Conservation (phyloP, 2,113 vertebrate species). For the Rhegmatorhina hoffmannsi region DNA sequence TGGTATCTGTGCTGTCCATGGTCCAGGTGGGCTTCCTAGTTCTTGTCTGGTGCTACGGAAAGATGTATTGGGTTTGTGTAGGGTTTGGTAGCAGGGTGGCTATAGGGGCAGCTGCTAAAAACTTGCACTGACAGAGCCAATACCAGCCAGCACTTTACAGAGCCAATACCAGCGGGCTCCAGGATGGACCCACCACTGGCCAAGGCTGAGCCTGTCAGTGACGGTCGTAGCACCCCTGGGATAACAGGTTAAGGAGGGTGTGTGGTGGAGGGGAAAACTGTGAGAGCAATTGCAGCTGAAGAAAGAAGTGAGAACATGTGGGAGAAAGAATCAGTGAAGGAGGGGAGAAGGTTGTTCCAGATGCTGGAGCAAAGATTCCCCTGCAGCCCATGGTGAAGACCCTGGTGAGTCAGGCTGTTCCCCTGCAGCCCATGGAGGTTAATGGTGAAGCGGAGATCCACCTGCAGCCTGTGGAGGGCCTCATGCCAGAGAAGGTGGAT, state of each 20-base stretch:
- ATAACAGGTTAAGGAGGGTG: not conserved
- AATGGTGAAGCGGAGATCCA: not conserved
- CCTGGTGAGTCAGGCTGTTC: not conserved
- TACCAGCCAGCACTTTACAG: not conserved
- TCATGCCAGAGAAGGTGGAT: not conserved
- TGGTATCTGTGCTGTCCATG: fast-evolving
- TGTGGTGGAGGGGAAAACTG: not conserved
- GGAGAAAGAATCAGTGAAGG: not conserved
- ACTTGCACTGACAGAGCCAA: not conserved
- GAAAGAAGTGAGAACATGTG: not conserved
- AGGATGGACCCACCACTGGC: not conserved
- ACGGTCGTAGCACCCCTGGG: fast-evolving
- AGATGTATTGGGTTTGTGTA: not conserved
- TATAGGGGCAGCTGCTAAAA: not conserved
- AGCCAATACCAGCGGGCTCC: not conserved
- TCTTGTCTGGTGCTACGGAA: not conserved
- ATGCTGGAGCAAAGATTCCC: not conserved
- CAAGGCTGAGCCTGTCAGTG: not conserved
- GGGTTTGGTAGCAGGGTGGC: not conserved
- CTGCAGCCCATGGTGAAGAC: not conserved
- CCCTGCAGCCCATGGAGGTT: not conserved
- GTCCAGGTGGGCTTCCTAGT: not conserved
- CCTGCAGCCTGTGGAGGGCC: not conserved
- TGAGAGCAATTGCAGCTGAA: not conserved
- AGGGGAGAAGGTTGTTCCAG: not conserved